Conservation (phyloP, 35 echinoderm and acorn worm species). For the Chiridota heheva region DNA sequence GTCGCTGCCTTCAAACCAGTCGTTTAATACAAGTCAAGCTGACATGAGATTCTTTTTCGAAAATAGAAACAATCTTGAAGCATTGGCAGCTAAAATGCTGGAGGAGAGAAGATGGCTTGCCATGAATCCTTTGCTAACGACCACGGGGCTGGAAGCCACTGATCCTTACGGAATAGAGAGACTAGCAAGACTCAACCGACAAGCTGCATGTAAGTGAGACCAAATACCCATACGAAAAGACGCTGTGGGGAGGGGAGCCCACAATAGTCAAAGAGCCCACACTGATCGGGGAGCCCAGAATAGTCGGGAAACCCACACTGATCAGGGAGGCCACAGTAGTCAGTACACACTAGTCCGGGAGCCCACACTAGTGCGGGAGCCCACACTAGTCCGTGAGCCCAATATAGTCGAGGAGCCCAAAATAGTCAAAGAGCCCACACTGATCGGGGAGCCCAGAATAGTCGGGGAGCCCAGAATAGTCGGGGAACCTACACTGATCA, state of each 20-base stretch:
- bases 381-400: too few species aligned
- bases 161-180: constrained; percentile 83
- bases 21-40: constrained; percentile 14
- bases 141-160: constrained; percentile 49
- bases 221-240: background rate
- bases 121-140: constrained; percentile 11
- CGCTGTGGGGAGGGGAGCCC: background rate
- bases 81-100: constrained; percentile 10
- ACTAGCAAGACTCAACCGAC: constrained; percentile 85
- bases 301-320: too few species aligned
- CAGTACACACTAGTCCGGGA: too few species aligned
- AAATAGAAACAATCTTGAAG: constrained; percentile 31
- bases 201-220: constrained; percentile 71
- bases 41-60: constrained; percentile 20
- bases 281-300: too few species aligned
- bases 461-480: too few species aligned
- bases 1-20: background rate
- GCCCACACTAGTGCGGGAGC: too few species aligned
- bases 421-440: too few species aligned
- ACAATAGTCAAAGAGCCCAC: too few species aligned
- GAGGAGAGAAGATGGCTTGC: constrained; percentile 10
- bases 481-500: too few species aligned
- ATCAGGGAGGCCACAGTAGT: too few species aligned
- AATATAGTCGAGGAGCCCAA: too few species aligned
- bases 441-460: too few species aligned